Evolutionary conservation across 2,888 invertebrate species (phyloP).

Genomic region (Oxyteleia sp.): DNA sequence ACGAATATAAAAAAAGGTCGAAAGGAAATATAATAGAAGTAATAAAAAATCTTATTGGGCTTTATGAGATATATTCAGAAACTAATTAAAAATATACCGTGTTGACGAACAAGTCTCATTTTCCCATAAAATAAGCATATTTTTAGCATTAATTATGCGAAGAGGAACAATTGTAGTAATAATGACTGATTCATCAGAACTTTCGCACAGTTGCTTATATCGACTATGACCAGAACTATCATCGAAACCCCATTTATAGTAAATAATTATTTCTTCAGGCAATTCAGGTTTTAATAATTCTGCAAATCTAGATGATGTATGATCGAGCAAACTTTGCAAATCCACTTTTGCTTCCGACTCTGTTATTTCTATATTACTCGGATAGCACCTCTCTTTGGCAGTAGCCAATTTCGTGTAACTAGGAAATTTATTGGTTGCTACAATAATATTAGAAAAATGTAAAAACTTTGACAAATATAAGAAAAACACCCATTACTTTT

Average conservation of each 20-base stretch:
- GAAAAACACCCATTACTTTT: too few species aligned
- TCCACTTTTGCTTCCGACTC: slow-evolving; percentile 9
- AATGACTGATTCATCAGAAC: slow-evolving; percentile 22
- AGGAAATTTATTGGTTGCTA: slow-evolving; percentile 1
- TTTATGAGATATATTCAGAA: background rate
- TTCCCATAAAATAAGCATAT: slow-evolving; percentile 10
- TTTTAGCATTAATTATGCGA: slow-evolving; percentile 8
- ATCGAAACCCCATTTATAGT: slow-evolving; percentile 2
- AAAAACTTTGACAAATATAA: too few species aligned
- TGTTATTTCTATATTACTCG: background rate
- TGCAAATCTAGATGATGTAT: slow-evolving; percentile 12
- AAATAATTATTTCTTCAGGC: slow-evolving; percentile 8
- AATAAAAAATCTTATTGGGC: background rate
- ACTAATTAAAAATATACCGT: slow-evolving; percentile 20
- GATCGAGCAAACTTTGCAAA: slow-evolving; percentile 24
- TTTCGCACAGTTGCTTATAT: slow-evolving; percentile 9
- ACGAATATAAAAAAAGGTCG: slow-evolving; percentile 6
- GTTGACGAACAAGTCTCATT: slow-evolving; percentile 17
- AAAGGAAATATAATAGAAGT: slow-evolving; percentile 12
- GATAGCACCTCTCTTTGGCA: slow-evolving; percentile 25
- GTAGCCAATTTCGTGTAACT: slow-evolving; percentile 1
- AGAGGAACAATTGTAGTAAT: slow-evolving; percentile 23
- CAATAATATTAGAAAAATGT: background rate
- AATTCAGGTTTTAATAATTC: slow-evolving; percentile 2
- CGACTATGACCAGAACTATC: background rate